Evolutionary conservation across 2,888 invertebrate species (phyloP).

Genomic region (Odontocolon sp.): DNA sequence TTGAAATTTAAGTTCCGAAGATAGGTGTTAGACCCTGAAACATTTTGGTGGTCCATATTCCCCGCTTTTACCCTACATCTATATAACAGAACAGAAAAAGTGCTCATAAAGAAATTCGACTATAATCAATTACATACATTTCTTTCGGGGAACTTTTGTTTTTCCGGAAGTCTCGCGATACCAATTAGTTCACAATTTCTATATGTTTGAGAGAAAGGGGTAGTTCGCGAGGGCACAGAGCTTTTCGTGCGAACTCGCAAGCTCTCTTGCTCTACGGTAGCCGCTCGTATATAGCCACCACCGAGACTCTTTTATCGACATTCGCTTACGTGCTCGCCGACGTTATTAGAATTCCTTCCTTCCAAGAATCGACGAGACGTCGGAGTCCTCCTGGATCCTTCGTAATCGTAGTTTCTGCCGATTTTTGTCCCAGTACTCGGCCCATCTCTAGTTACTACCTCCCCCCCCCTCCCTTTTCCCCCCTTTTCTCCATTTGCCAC

Average conservation of each 20-base stretch:
- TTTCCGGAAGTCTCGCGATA: background rate
- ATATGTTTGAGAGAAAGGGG: conserved; percentile 30
- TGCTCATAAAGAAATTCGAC: too few relatives aligned
- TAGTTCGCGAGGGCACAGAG: conserved; percentile 38
- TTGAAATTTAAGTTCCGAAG: too few relatives aligned
- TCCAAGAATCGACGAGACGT: conserved; percentile 62
- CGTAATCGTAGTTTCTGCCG: conserved; percentile 46
- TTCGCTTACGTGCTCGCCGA: conserved; percentile 63
- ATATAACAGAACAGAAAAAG: too few relatives aligned
- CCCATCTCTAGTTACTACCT: conserved; percentile 25
- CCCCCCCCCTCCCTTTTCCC: conserved; percentile 25
- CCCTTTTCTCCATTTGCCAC: conserved; percentile 31
- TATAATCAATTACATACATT: too few relatives aligned
- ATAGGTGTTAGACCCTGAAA: too few relatives aligned
- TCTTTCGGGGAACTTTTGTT: background rate
- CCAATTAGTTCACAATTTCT: conserved; percentile 33
- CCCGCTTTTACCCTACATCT: too few relatives aligned
- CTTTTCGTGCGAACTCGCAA: conserved; percentile 48
- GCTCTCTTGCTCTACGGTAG: conserved; percentile 16
- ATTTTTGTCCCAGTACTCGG: conserved; percentile 42
- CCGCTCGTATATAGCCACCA: conserved; percentile 55
- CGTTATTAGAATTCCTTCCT: conserved; percentile 66
- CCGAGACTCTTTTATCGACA: conserved; percentile 62
- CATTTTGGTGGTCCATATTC: too few relatives aligned
- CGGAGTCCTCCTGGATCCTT: conserved; percentile 14